A percentile compares a stretch with the other conserved stretches of the same genome.
phyloP scores from a whole-genome alignment of 1,140 invertebrate species.

The Diploscapter pachys region DNA sequence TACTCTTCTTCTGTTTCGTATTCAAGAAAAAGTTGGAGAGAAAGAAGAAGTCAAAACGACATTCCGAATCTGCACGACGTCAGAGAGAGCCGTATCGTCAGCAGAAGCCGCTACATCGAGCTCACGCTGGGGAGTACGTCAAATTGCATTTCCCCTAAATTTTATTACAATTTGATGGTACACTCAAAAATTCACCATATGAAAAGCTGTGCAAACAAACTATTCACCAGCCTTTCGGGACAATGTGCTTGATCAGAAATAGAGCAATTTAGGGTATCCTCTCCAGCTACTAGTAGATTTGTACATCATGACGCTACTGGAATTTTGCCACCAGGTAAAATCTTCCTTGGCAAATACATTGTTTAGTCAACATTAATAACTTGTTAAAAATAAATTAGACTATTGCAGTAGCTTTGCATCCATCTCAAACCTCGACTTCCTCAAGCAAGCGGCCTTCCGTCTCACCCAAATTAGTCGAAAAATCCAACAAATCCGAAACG shows the following conservation, averaged over 20 bases:
- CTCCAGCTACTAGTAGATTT: conserved; percentile 39
- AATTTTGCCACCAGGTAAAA: conserved; percentile 25
- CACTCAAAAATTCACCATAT: conserved; percentile 16
- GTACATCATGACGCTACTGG: conserved; percentile 43
- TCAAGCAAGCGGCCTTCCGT: too few species aligned
- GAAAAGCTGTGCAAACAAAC: conserved; percentile 28
- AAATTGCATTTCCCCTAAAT: background rate
- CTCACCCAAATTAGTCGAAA: too few species aligned
- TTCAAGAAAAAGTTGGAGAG: conserved; percentile 55
- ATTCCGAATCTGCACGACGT: conserved; percentile 21
- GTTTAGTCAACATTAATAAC: too few species aligned
- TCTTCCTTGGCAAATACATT: too few species aligned
- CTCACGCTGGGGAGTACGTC: background rate
- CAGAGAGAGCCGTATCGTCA: conserved; percentile 17
- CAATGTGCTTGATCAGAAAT: conserved; percentile 6
- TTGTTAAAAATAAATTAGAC: too few species aligned
- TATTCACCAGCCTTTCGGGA: conserved; percentile 22
- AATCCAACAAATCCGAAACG: too few species aligned
- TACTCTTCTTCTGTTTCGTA: conserved; percentile 52
- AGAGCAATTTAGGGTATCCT: conserved; percentile 11
- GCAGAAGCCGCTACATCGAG: conserved; percentile 15
- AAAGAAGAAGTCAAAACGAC: conserved; percentile 42
- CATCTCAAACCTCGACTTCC: too few species aligned
- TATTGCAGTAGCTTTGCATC: too few species aligned
- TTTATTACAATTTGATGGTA: conserved; percentile 13